Base-by-base conservation (phyloP, 2,888 invertebrate species). In the Eledone cirrhosa region DNA sequence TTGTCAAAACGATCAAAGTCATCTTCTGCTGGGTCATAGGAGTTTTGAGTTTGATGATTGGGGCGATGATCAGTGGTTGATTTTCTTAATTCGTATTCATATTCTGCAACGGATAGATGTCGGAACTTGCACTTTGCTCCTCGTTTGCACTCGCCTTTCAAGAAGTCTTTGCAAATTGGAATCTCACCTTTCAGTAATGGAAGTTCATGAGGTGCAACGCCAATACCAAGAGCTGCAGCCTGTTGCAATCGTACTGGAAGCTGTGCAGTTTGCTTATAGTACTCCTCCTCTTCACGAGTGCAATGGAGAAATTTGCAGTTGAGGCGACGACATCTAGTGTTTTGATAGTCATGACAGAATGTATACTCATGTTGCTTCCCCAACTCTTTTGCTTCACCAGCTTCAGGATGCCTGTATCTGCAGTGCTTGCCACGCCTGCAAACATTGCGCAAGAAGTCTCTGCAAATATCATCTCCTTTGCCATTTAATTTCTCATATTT, bases 221-320 rank as follows among this genome's bases (percentile, higher is more conserved):
- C 87, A 47, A 87, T 85, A 48, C 88, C 88, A 4, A 87, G 83
- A 8, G 89, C 87, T 27, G 88, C 87, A 59, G 89, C 89, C 84
- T 88, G 86, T 81, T 88, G 88, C 13, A 90, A 84, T 14, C 89
- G 91, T 19, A 89, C 87, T 11, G 95, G 94, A 87, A 96, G 92
- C 87, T 94, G 94, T 0, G 95, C 95, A 19, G 94, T 94, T 77
- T 92, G 92, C 84, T 94, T 93, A 87, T 94, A 94, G 81, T 94
- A 93, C 82, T 93, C 92, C 88, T 95, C 95, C 85, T 94, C 94
- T 86, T 94, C 94, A 27, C 94, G 92, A 0, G 94, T 93, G 86
- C 95, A 95, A 90, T 96, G 95, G 69, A 95, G 92, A 89, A 95
- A 95, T 86, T 94, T 94, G 87, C 95, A 95, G 80, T 93, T 94